Percentiles rank a stretch among this genome's conserved stretches.
These are phyloP conservation scores for Ophion costatus DNA, from an alignment of 2,888 invertebrate genomes.

Conservation along the genomic window DNA sequence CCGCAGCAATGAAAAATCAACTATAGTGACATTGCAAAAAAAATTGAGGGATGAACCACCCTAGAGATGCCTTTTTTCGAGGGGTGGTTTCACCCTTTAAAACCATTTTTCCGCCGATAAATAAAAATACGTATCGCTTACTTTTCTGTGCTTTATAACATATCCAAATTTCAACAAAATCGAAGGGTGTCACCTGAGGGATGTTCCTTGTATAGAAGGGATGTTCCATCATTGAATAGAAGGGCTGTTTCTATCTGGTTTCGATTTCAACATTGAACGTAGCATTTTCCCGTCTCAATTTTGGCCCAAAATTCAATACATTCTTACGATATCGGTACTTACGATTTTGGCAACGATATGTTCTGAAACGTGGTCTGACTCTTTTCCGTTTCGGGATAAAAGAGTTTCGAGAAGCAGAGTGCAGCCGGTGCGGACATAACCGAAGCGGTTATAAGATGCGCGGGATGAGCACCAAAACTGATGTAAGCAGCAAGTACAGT, in stretches of 20 bases:
- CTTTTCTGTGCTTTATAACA: too few relatives aligned
- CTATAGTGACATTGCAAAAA: too few relatives aligned
- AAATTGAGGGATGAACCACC: too few relatives aligned
- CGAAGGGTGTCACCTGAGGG: too few relatives aligned
- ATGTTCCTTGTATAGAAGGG: too few relatives aligned
- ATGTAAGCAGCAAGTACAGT: conserved; percentile 97
- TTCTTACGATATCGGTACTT: conserved; percentile 75
- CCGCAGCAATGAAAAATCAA: too few relatives aligned
- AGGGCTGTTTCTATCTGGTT: not conserved
- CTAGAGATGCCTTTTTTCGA: too few relatives aligned
- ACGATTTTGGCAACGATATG: conserved; percentile 90
- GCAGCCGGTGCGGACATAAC: conserved; percentile 99
- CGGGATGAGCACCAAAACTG: conserved; percentile 93
- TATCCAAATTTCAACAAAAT: too few relatives aligned
- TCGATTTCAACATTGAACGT: not conserved
- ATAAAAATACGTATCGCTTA: too few relatives aligned
- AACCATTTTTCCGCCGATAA: too few relatives aligned
- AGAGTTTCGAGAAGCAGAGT: conserved; percentile 94
- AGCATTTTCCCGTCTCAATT: not conserved
- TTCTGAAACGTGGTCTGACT: conserved; percentile 91
- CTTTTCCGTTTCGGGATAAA: conserved; percentile 95
- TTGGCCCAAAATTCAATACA: not conserved
- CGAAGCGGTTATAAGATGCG: conserved; percentile 95
- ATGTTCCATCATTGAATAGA: not conserved
- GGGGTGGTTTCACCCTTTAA: too few relatives aligned